Conservation (phyloP, 2,113 vertebrate genomes). For the Chinchilla lanigera region DNA sequence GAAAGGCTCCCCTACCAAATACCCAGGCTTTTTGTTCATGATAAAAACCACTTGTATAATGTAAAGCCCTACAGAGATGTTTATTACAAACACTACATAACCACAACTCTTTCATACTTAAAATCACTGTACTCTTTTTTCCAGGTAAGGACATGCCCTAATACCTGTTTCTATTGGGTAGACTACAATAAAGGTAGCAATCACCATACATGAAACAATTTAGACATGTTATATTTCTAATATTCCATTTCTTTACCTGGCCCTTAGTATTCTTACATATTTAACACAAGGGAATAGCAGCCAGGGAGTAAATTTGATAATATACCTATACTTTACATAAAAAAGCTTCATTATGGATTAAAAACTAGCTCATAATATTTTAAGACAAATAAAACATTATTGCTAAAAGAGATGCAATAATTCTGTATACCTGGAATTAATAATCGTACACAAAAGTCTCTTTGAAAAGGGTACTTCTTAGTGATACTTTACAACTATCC, state of each 20-base stretch:
- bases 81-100: neutral
- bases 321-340: neutral
- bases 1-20: neutral
- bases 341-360: neutral
- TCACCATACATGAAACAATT: neutral
- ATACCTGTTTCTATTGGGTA: constrained; percentile 7
- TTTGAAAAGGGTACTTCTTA: neutral
- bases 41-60: neutral
- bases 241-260: neutral
- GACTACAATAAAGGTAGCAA: neutral
- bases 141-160: neutral
- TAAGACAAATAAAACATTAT: constrained; percentile 13
- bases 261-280: neutral
- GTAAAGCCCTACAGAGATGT: neutral
- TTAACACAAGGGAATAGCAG: neutral
- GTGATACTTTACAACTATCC: neutral
- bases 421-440: neutral
- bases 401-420: constrained; percentile 34
- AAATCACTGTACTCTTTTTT: neutral
- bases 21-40: neutral
- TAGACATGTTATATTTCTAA: constrained; percentile 14
- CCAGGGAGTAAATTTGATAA: constrained; percentile 28
- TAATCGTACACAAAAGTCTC: neutral
- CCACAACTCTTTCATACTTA: neutral
- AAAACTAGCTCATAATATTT: constrained; percentile 15